phyloP scores from a whole-genome alignment of 2,888 invertebrate genomes.

The Malthinus seriepunctatus region DNA sequence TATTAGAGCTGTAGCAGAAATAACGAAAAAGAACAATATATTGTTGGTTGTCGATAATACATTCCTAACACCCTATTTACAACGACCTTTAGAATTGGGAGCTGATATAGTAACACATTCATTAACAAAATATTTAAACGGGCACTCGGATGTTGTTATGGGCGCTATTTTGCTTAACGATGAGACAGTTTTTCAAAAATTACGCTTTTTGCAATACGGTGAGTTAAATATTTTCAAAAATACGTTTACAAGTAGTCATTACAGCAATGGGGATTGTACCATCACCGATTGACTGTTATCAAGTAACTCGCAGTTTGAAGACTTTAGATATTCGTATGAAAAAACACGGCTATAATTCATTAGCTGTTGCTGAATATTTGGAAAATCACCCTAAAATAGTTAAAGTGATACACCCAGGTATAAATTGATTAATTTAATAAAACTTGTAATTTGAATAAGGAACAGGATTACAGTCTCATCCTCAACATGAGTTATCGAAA shows the following conservation, averaged over 20 bases:
- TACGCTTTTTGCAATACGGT: conserved; percentile 90
- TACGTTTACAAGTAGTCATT: conserved; percentile 39
- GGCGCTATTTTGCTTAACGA: conserved; percentile 82
- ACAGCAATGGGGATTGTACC: conserved; percentile 88
- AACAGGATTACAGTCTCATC: conserved; percentile 75
- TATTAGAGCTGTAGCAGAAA: conserved; percentile 70
- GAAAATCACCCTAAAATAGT: conserved; percentile 78
- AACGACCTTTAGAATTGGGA: conserved; percentile 87
- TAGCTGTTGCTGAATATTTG: conserved; percentile 79
- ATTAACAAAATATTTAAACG: conserved; percentile 97
- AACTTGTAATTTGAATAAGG: conserved; percentile 8
- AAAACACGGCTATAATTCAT: conserved; percentile 78
- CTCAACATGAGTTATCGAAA: conserved; percentile 75
- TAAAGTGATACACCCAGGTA: conserved; percentile 82
- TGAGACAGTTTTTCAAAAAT: conserved; percentile 68
- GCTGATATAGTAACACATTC: conserved; percentile 93
- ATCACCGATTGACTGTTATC: conserved; percentile 94
- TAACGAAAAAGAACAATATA: conserved; percentile 64
- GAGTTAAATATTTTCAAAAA: background rate
- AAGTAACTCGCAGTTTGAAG: conserved; percentile 91
- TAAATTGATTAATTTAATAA: conserved; percentile 23
- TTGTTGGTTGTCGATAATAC: conserved; percentile 90
- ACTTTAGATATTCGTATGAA: conserved; percentile 92
- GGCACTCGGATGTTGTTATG: conserved; percentile 97
- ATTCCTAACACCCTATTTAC: conserved; percentile 87